These are phyloP conservation scores for Drosophila eohydei DNA, from an alignment of 2,888 invertebrate species.

Conservation along the genomic window DNA sequence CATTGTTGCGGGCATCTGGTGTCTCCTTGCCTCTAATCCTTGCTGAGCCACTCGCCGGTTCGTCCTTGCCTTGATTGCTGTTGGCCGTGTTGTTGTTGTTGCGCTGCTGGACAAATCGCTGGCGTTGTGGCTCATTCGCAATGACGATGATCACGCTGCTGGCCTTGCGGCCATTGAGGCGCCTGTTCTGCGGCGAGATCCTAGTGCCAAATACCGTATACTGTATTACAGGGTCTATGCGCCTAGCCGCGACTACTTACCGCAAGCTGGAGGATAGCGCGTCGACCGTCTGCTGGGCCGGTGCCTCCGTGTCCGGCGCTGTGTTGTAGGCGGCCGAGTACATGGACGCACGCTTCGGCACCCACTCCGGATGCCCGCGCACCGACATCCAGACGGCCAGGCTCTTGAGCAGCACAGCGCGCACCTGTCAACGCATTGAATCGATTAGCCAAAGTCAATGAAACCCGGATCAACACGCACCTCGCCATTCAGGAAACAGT, in stretches of 20 bases:
- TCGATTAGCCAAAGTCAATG: background rate
- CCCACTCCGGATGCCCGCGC: slow-evolving; percentile 84
- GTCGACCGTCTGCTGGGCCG: slow-evolving; percentile 70
- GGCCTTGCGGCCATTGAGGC: slow-evolving; percentile 61
- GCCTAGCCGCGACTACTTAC: slow-evolving; percentile 40
- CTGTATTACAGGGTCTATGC: background rate
- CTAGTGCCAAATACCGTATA: slow-evolving; percentile 28
- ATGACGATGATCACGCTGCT: slow-evolving; percentile 69
- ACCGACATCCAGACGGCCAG: slow-evolving; percentile 85
- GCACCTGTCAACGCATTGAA: slow-evolving; percentile 80
- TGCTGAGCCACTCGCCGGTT: slow-evolving; percentile 30
- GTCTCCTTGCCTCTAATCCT: slow-evolving; percentile 58
- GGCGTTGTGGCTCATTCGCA: slow-evolving; percentile 58
- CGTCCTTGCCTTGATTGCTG: slow-evolving; percentile 25
- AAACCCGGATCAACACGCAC: slow-evolving; percentile 84
- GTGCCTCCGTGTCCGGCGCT: slow-evolving; percentile 83
- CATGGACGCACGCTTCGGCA: slow-evolving; percentile 83
- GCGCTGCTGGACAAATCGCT: slow-evolving; percentile 37
- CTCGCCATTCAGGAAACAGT: slow-evolving; percentile 94
- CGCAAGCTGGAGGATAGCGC: slow-evolving; percentile 58
- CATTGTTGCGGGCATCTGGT: slow-evolving; percentile 56
- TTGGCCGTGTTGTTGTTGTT: slow-evolving; percentile 47
- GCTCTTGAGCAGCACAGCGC: slow-evolving; percentile 85
- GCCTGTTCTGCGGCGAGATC: slow-evolving; percentile 73
- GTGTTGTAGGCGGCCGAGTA: slow-evolving; percentile 84